Evolutionary conservation across 2,113 vertebrate genomes (phyloP).

Genomic region (Syngnathoides biaculeatus): DNA sequence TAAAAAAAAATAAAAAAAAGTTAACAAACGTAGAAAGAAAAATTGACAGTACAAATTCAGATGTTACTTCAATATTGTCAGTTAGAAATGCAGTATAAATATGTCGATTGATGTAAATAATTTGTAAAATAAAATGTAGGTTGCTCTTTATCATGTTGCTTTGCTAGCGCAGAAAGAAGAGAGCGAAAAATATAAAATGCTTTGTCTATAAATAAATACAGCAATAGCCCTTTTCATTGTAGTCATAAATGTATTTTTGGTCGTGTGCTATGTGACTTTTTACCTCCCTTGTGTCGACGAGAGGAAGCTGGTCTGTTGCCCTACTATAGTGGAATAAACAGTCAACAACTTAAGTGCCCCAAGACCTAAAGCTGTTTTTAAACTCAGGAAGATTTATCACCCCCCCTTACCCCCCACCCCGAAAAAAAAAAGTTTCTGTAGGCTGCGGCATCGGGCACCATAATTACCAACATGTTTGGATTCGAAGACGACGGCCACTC

Average conservation of each 20-base stretch:
- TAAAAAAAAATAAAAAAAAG: not conserved
- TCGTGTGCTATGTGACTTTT: not conserved
- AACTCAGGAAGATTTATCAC: constrained; percentile 16
- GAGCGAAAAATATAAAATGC: too few species aligned
- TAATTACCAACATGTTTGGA: constrained; percentile 9
- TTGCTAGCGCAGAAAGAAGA: not conserved
- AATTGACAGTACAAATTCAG: not conserved
- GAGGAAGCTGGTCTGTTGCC: constrained; percentile 22
- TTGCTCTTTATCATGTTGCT: too few species aligned
- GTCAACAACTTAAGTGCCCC: constrained; percentile 13
- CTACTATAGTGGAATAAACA: constrained; percentile 17
- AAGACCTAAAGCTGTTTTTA: constrained; percentile 8
- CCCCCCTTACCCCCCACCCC: constrained; percentile 17
- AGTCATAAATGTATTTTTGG: not conserved
- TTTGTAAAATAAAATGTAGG: too few species aligned
- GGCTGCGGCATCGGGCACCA: not conserved
- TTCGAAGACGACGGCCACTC: constrained; percentile 8
- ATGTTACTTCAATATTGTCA: not conserved
- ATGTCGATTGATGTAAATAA: too few species aligned
- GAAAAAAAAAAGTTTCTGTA: constrained; percentile 15
- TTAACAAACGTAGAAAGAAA: not conserved
- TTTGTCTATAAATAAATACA: not conserved
- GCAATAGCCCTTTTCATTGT: not conserved
- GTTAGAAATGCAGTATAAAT: not conserved
- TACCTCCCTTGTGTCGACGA: constrained; percentile 14